A percentile compares a stretch with the other conserved stretches of the same genome.
Evolutionary conservation across 2,113 vertebrate species (phyloP).

Genomic region (Rhinoderma darwinii): DNA sequence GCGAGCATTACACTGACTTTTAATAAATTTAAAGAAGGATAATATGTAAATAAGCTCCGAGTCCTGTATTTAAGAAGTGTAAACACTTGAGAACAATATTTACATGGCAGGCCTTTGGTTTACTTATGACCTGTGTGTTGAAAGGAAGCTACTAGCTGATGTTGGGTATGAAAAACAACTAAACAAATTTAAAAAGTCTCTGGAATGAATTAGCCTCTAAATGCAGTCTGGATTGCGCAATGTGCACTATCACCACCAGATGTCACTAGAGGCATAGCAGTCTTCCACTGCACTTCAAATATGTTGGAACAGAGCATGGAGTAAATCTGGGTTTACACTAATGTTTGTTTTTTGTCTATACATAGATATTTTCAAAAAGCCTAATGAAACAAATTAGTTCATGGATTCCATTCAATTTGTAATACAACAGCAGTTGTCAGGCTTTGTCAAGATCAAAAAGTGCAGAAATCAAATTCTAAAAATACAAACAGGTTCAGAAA

Average conservation of each 20-base stretch:
- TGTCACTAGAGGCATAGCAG: constrained; percentile 34
- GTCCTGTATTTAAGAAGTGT: not conserved
- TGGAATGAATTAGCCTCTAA: not conserved
- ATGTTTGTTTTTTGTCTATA: too few relatives aligned
- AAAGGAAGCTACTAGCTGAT: not conserved
- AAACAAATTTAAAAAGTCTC: not conserved
- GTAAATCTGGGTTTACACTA: not conserved
- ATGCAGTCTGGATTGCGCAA: not conserved
- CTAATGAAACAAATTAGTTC: too few relatives aligned
- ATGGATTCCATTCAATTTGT: too few relatives aligned
- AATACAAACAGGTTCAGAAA: too few relatives aligned
- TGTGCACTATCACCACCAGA: constrained; percentile 9
- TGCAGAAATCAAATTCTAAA: too few relatives aligned
- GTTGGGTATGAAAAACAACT: not conserved
- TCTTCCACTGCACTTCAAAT: not conserved
- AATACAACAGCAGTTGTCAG: too few relatives aligned
- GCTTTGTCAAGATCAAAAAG: too few relatives aligned
- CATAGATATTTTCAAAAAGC: too few relatives aligned
- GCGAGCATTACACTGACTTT: too few relatives aligned
- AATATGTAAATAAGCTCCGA: not conserved
- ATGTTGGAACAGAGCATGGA: not conserved
- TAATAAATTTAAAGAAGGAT: too few relatives aligned
- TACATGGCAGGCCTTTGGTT: not conserved
- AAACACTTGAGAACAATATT: not conserved
- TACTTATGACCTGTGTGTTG: not conserved